phyloP scores from a whole-genome alignment of 2,113 vertebrate genomes.

The Pelecanus crispus region DNA sequence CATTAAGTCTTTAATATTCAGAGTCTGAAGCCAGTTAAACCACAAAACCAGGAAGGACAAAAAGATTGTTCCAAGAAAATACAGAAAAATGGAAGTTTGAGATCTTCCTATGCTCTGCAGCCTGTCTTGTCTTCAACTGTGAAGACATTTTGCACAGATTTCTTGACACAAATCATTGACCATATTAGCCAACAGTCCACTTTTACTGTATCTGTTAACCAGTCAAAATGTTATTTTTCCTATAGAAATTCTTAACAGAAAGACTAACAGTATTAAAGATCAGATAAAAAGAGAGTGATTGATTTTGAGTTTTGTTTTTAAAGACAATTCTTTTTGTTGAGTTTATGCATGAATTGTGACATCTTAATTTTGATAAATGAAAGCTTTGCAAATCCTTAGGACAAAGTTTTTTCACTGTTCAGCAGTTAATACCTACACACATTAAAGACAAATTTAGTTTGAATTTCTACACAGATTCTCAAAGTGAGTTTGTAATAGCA shows the following conservation, averaged over 20 bases:
- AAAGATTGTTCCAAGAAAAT: not conserved
- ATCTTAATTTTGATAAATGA: not conserved
- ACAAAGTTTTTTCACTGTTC: not conserved
- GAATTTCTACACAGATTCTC: not conserved
- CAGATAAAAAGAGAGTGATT: not conserved
- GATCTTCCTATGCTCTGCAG: not conserved
- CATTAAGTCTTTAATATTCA: not conserved
- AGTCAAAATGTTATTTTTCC: not conserved
- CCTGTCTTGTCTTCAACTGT: not conserved
- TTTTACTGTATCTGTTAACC: not conserved
- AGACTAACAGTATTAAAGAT: not conserved
- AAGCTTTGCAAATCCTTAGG: not conserved
- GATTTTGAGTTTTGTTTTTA: not conserved
- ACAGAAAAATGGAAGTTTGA: not conserved
- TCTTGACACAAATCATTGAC: not conserved
- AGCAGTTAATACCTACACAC: not conserved
- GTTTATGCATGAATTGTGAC: not conserved
- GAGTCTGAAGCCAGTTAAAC: not conserved
- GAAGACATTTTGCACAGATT: not conserved
- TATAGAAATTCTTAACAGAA: not conserved
- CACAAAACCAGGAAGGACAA: not conserved
- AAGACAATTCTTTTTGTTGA: not conserved
- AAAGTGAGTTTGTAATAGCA: not conserved
- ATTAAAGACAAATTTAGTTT: not conserved
- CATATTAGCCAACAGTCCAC: not conserved